Evolutionary conservation across 2,888 invertebrate species (phyloP).

Genomic region (Eumerus sabulonum): DNA sequence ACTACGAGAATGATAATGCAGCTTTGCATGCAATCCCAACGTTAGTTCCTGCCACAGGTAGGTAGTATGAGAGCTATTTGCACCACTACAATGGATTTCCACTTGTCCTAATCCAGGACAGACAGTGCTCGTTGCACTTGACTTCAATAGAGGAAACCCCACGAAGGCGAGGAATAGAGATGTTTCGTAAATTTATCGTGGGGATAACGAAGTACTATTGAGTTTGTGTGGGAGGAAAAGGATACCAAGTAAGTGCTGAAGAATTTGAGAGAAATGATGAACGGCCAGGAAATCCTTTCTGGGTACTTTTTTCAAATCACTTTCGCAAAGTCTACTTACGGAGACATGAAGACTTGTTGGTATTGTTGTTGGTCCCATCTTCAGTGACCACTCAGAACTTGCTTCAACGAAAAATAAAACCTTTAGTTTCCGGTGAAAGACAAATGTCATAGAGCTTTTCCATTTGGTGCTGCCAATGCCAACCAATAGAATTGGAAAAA

Average conservation of each 20-base stretch:
- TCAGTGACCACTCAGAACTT: not conserved
- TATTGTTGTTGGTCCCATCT: not conserved
- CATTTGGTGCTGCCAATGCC: too few species aligned
- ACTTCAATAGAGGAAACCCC: conserved; percentile 26
- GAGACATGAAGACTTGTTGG: not conserved
- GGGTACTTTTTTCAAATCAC: not conserved
- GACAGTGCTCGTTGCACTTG: conserved; percentile 32
- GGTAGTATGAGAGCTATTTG: not conserved
- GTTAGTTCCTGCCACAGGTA: too few species aligned
- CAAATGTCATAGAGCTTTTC: not conserved
- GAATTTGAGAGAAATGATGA: conserved; percentile 31
- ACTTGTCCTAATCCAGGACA: conserved; percentile 32
- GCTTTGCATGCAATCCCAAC: conserved; percentile 21
- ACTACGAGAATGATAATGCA: conserved; percentile 14
- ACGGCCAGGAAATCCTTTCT: conserved; percentile 28
- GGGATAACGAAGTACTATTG: not conserved
- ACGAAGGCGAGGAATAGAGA: conserved; percentile 11
- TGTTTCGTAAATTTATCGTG: not conserved
- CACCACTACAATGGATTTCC: conserved; percentile 1
- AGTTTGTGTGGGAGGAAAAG: not conserved
- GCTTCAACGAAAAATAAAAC: conserved; percentile 19
- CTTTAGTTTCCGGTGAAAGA: conserved; percentile 52
- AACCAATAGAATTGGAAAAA: too few species aligned
- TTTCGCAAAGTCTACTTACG: not conserved
- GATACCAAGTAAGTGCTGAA: conserved; percentile 13